A percentile compares a stretch with the other conserved stretches of the same genome.
Evolutionary conservation across 1,140 invertebrate species (phyloP).

Genomic region (Atta cephalotes): DNA sequence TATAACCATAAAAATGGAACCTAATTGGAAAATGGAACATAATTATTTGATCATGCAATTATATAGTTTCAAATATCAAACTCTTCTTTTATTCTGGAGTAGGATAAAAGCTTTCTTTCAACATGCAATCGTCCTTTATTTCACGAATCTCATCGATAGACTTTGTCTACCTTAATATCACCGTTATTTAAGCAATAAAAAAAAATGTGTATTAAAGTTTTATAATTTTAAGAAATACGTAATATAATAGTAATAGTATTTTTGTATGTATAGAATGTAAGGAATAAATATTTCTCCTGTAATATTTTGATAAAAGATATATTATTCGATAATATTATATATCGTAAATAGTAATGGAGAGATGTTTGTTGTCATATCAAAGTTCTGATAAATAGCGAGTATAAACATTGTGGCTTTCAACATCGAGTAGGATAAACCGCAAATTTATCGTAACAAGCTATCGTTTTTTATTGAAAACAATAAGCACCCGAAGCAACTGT

Average conservation of each 20-base stretch:
- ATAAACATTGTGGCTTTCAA: slow-evolving; percentile 1
- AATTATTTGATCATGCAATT: too few species aligned
- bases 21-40: too few species aligned
- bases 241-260: background rate
- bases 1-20: too few species aligned
- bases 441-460: slow-evolving; percentile 29
- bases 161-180: too few species aligned
- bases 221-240: background rate
- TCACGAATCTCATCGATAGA: too few species aligned
- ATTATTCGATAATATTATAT: background rate
- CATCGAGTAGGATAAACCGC: slow-evolving; percentile 2
- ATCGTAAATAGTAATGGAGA: background rate
- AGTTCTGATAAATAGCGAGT: background rate
- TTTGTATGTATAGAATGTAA: background rate
- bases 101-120: too few species aligned
- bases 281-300: background rate
- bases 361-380: background rate
- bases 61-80: too few species aligned
- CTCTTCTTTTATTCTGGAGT: too few species aligned
- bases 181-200: too few species aligned
- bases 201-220: background rate
- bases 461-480: slow-evolving; percentile 33
- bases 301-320: background rate
- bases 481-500: slow-evolving; percentile 13
- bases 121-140: too few species aligned